Base-by-base conservation (phyloP, 2,797 vertebrate species). In the Pitangus sulphuratus region DNA sequence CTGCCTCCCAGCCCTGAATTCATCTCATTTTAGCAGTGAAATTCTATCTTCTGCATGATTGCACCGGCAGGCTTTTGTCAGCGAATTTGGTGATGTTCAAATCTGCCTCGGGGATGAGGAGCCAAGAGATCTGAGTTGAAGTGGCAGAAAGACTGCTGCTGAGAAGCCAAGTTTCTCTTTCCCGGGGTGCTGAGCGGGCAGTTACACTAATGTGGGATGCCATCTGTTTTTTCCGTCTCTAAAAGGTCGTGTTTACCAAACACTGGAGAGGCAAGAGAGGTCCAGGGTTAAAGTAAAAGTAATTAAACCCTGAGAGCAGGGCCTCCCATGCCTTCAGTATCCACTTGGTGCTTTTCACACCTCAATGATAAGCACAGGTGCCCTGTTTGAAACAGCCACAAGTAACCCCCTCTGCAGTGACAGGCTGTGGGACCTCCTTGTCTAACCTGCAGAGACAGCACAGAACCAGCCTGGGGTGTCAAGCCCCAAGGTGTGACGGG, bases 231-330 rank as follows among this genome's bases (percentile, higher is more conserved):
- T 90, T 71, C 84, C 56, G 91, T 85, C 87, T 95, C 87, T 94
- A 93, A 97, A 97, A 97, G 95, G 96, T 97, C 87, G 3, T 97
- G 94, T 96, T 97, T 94, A 94, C 95, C 58, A 94, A 96, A 95
- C 72, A 82, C 42, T 70, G 90, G 64, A 76, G 78, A 92, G 79
- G 72, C 87, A 95, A 91, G 57, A 95, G 84, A 78, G 90, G 79
- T 93, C 88, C 87, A 39, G 74, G 94, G 94, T 96, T 97, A 95
- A 95, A 89, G 76, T 58, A 90, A 76, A 94, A 93, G 83, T 91
- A 88, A 95, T 96, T 97, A 95, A 96, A 95, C 87, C 53, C 84
- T 90, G 48, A 91, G 83, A 82, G 21, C 61, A 64, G 39, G 47
- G 20, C 12, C 30, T 44, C 5, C 62, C 25, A 3, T 80, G 70